A percentile compares a stretch with the other conserved stretches of the same genome.
Evolutionary conservation across 1,140 invertebrate genomes (phyloP).

Genomic region (Drosophila mauritiana): DNA sequence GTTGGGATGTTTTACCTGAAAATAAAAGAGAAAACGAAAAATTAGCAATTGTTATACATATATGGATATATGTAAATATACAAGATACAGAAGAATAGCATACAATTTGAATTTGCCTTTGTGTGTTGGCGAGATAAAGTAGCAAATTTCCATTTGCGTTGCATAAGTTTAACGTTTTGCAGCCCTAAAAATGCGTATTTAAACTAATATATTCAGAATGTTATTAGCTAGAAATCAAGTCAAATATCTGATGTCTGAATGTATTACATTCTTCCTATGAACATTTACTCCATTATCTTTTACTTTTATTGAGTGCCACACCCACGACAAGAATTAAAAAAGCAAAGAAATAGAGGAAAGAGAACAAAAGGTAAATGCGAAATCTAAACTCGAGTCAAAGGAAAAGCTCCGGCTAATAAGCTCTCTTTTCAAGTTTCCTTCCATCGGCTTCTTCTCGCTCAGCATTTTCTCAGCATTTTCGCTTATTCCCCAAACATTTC

Average conservation of each 20-base stretch:
- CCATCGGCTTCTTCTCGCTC: background rate
- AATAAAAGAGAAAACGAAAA: conserved; percentile 28
- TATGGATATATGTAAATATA: background rate
- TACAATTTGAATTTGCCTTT: background rate
- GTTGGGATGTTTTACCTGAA: conserved; percentile 65
- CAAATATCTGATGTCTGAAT: background rate
- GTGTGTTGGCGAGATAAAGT: background rate
- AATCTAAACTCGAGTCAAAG: conserved; percentile 9
- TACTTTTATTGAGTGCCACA: too few species aligned
- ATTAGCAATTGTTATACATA: conserved; percentile 11
- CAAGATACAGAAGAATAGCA: background rate
- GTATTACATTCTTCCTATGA: too few species aligned
- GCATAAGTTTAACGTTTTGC: too few species aligned
- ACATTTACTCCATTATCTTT: background rate
- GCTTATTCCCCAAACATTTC: background rate
- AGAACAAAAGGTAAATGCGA: background rate
- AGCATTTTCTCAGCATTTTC: background rate
- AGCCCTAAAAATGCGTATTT: too few species aligned
- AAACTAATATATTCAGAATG: too few species aligned
- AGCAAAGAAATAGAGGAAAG: background rate
- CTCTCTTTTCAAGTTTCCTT: background rate
- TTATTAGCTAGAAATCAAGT: too few species aligned
- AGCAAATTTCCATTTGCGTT: background rate
- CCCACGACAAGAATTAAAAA: background rate
- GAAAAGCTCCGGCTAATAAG: conserved; percentile 23